Base-by-base conservation (phyloP, 2,888 invertebrate species). In the Molanna angustata region DNA sequence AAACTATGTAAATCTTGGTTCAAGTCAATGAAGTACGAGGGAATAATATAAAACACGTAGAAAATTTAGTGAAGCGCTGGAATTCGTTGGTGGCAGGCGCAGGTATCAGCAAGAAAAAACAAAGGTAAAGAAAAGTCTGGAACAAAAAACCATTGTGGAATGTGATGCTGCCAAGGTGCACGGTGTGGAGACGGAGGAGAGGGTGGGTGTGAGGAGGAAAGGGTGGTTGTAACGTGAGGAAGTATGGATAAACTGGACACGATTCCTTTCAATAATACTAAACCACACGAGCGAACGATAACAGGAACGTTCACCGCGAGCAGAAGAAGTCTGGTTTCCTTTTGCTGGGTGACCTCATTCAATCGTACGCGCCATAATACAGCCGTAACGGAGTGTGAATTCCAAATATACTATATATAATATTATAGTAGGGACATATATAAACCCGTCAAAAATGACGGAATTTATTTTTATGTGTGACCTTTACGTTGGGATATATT, bases 101-200 rank as follows among this genome's bases (percentile, higher is more conserved):
- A 56, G 58, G 55, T 55, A 58, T 42, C 51, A 32, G 45, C 45
- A 48, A 39, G 56, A 54, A 58, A 58, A 58, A 58, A 58, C 58
- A 56, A 58, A 56, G 52, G 52, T 42, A 42, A 54, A 51, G 58
- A 56, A 58, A 56, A 56, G 51, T 44, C 44, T 52, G 42, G 45
- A 58, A 46, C 58, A 58, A 58, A 58, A 58, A 58, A 49, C 33
- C 45, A 43, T 46, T 19, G 39, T 49, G 58, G 58, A 58, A 58
- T 58, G 58, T 46, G 41, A n/a, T n/a, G n/a, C n/a, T n/a, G n/a
- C n/a, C 44, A 37, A 41, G 9, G 18, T 16, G 39, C 9, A 47
- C 20, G 44, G 40, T 16, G 51, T 13, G 32, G 52, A 17, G 37
- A 6, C 17, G 46, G 20, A 21, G 32, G 14, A 27, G 21, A 18